Percentiles rank a stretch among this genome's conserved stretches.
phyloP scores from a whole-genome alignment of 2,888 invertebrate genomes.

The Apomyelois bistriatella region DNA sequence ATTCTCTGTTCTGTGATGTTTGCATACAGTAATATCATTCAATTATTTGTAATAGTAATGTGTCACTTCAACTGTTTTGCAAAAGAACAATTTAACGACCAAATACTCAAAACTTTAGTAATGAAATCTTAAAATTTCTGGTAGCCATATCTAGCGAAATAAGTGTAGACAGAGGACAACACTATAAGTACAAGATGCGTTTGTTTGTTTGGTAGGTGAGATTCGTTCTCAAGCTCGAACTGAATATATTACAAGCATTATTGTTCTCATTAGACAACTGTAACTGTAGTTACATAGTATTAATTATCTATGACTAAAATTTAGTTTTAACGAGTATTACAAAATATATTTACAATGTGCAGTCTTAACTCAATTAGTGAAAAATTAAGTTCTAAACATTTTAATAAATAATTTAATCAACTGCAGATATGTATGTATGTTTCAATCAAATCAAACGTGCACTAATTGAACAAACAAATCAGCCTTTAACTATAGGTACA shows the following conservation, averaged over 20 bases:
- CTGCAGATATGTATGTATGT: slow-evolving; percentile 68
- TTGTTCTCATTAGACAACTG: neutral
- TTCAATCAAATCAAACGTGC: slow-evolving; percentile 9
- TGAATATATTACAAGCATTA: neutral
- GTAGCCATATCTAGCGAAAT: no score
- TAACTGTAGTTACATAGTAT: neutral
- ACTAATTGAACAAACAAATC: neutral
- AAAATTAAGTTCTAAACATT: slow-evolving; percentile 39
- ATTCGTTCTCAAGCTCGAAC: no score
- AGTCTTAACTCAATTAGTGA: slow-evolving; percentile 58
- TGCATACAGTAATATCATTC: no score
- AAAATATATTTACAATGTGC: slow-evolving; percentile 62
- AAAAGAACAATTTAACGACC: no score
- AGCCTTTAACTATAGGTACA: neutral
- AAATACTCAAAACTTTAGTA: no score
- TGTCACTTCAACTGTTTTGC: no score
- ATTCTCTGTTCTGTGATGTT: no score
- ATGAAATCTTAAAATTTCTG: no score
- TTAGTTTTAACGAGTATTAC: slow-evolving; percentile 44
- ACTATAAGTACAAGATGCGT: no score
- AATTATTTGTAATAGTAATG: no score
- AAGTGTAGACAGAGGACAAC: no score
- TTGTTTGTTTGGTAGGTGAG: no score
- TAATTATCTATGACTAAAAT: slow-evolving; percentile 26
- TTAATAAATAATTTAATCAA: slow-evolving; percentile 51